Percentiles rank a stretch among this genome's conserved stretches.
Conservation (phyloP, 2,888 invertebrate species). For the Zygothrica quintamaculata region DNA sequence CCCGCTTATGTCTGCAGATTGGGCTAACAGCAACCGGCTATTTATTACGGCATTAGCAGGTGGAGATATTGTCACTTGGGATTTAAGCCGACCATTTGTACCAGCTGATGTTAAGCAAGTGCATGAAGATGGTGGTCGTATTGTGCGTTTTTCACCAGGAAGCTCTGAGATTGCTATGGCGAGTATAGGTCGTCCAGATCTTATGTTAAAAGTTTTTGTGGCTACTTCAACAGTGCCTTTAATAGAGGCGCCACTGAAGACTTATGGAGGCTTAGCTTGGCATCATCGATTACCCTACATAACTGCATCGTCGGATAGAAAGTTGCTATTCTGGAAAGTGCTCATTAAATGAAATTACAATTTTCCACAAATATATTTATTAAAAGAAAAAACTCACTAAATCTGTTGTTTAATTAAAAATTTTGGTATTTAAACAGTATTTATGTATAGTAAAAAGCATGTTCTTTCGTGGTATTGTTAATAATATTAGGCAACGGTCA, state of each 20-base stretch:
- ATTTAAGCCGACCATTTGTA: conserved; percentile 87
- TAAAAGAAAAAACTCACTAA: too few species aligned
- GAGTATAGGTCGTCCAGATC: conserved; percentile 88
- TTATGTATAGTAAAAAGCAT: not conserved
- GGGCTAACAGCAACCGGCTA: conserved; percentile 87
- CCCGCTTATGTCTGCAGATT: conserved; percentile 89
- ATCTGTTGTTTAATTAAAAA: not conserved
- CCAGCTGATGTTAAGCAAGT: conserved; percentile 87
- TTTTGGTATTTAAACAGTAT: conserved; percentile 3
- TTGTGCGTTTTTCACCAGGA: conserved; percentile 87
- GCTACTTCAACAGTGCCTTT: conserved; percentile 86
- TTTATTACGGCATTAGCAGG: conserved; percentile 87
- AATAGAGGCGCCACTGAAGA: conserved; percentile 85
- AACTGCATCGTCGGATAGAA: conserved; percentile 87
- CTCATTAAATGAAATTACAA: conserved; percentile 62
- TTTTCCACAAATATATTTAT: not conserved
- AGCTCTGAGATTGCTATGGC: conserved; percentile 88
- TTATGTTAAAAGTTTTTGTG: conserved; percentile 88
- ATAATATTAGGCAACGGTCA: conserved; percentile 1
- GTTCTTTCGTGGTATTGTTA: conserved; percentile 9
- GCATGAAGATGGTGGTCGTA: conserved; percentile 88
- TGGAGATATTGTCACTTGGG: conserved; percentile 89
- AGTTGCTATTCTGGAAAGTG: conserved; percentile 87
- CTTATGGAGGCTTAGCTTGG: conserved; percentile 87
- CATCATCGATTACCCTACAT: conserved; percentile 87